Base-by-base conservation (phyloP, 2,888 invertebrate genomes). In the Philereme transversata region DNA sequence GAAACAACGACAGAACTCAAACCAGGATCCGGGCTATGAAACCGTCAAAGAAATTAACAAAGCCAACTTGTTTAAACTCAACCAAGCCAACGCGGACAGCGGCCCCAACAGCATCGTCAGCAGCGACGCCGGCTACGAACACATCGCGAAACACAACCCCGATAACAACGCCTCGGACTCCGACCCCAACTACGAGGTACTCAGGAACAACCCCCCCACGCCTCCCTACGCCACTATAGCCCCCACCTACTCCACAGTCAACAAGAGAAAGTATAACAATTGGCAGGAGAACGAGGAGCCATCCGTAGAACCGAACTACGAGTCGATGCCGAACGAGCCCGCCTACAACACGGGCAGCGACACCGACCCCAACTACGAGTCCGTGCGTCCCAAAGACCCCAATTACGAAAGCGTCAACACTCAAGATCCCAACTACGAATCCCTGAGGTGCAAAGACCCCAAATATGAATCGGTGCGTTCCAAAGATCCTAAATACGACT, bases 171-270 rank as follows among this genome's bases (percentile, higher is more conserved):
- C 93, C 5, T 94, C 94, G 0, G 95, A 95, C 71, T 93, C 94
- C 4, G 96, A 96, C 87, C 96, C 96, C 0, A 97, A 96, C 80
- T 97, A 97, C 80, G 97, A 97, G 85, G 95, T 96, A 67, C 82
- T 97, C 50, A 92, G 94, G 64, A 93, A 93, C 33, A 93, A 94
- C 69, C 93, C 89, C 1, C 84, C 90, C 0, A 91, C 88, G 4
- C 92, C 90, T 56, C 93, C 89, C 5, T 92, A 92, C 67, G 92
- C 93, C 0, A 91, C 92, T 1, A 90, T 92, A 60, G 83, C 89
- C 3, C 90, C 93, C 0, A 93, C 93, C 0, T 94, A 94, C 69
- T 94, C 94, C 0, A 90, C 93, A 0, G 93, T 94, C 0, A 93
- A 93, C 65, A 94, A 94, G 71, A 92, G 93, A 74, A 86, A 88